Base-by-base conservation (phyloP, 2,888 invertebrate genomes). In the Lasioglossum figueresi region DNA sequence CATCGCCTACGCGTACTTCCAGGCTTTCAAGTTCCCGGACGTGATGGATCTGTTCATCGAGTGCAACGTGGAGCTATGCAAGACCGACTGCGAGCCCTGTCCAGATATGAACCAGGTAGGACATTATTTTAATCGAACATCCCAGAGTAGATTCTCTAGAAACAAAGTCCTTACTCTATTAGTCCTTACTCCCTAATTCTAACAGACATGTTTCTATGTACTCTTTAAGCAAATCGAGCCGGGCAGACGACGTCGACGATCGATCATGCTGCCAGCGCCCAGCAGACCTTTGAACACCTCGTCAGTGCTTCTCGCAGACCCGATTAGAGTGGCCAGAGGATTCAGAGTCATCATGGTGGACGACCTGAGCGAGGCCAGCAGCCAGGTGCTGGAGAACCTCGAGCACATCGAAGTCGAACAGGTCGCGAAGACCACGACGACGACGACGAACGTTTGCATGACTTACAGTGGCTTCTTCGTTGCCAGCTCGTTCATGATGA, bases 11-110 rank as follows among this genome's bases (percentile, higher is more conserved):
- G 97, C 98, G 0, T 97, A 96, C 96, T 97, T 98, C 95, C 97
- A 97, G 93, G 97, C 97, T 0, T 97, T 97, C 95, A 98, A 98
- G 95, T 98, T 98, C 95, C 98, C 98, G 0, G 98, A 98, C 92
- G 97, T 97, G 74, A 98, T 98, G 97, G 98, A 98, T 91, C 95
- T 98, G 75, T 97, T 97, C 89, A 96, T 98, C 83, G 98, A 98
- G 93, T 98, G 98, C 91, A 97, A 98, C 87, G 97, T 98, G 0
- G 98, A 98, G 92, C 95, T 98, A 0, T 98, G 98, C 93, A 98
- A 98, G 95, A 97, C 97, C 23, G 97, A 97, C 90, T 98, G 98
- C 92, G 97, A 97, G 82, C 96, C 97, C 48, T 98, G 98, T 91
- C 96, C 97, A 0, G 96, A 96, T 87, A 96, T 96, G 52, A 94